Percentiles rank a stretch among this genome's conserved stretches.
These are phyloP conservation scores for Synanthedon formicaeformis DNA, from an alignment of 2,888 invertebrate genomes.

Conservation along the genomic window DNA sequence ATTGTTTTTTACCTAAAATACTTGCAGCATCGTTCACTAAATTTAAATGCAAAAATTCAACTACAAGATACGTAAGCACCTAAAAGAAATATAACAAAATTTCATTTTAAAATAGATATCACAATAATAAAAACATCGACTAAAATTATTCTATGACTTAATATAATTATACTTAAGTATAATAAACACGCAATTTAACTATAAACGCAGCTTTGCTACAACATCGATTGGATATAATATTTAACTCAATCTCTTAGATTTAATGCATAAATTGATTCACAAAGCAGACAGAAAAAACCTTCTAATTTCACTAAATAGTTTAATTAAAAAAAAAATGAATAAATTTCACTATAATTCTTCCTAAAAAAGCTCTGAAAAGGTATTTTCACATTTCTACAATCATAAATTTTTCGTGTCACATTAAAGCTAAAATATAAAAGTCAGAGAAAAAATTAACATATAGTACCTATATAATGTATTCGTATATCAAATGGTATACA, in stretches of 20 bases:
- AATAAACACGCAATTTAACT: neutral
- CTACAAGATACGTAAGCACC: slow-evolving; percentile 30
- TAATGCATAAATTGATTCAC: no score
- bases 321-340: no score
- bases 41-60: slow-evolving; percentile 38
- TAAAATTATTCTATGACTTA: neutral
- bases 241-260: neutral
- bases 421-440: no score
- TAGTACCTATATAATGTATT: no score
- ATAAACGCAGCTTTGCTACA: slow-evolving; percentile 2
- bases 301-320: no score
- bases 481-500: neutral
- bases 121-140: slow-evolving; percentile 6
- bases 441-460: no score
- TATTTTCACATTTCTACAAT: no score
- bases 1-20: no score
- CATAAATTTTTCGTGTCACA: no score
- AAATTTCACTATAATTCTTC: no score
- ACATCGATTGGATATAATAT: neutral
- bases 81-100: slow-evolving; percentile 32
- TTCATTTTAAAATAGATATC: slow-evolving; percentile 20
- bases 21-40: slow-evolving; percentile 1
- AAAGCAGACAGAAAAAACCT: no score
- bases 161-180: slow-evolving; percentile 3
- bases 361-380: no score